Base-by-base conservation (phyloP, 2,113 vertebrate species). In the Sardina pilchardus region DNA sequence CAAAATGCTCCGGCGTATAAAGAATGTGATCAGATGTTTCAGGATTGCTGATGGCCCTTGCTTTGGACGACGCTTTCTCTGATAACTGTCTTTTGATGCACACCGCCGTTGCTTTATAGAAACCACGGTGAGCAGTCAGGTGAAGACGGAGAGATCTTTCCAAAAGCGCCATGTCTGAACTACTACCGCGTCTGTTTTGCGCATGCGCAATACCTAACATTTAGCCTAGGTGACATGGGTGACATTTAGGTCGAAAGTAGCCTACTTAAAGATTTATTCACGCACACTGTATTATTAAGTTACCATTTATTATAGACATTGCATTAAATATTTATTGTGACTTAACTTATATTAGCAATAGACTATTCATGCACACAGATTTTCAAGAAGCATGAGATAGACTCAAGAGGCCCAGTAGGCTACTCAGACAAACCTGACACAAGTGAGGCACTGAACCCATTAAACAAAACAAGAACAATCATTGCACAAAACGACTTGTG, bases 131-230 rank as follows among this genome's bases (percentile, higher is more conserved):
- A 44, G 78, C 75, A 0, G 87, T 67, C 34, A 92, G 53, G 5
- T 88, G 90, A 0, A 87, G 9, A 16, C 88, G 34, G 1, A 44
- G 14, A 0, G 81, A 63, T 78, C 75, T 85, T 48, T 0, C 0
- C 4, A 21, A 30, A 19, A 95, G 87, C 71, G 95, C 95, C 96
- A 96, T 96, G 0, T 45, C 84, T 88, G 84, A 17, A 3, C 88
- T 42, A 19, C 43, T 39, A 16, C 0, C 0, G 16, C 19, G n/a
- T 21, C 9, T 6, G 0, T 5, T 8, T 0, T 63, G 91, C 94
- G 92, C 95, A 95, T 94, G 95, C 94, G 94, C 90, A 24, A 0
- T 0, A 0, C 30, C 1, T 0, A 48, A n/a, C 24, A 17, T 16
- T 0, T 56, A 10, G 67, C 24, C 36, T 21, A 17, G 16, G 0